Evolutionary conservation across 2,888 invertebrate species (phyloP).

Genomic region (Nomada goodeniana): DNA sequence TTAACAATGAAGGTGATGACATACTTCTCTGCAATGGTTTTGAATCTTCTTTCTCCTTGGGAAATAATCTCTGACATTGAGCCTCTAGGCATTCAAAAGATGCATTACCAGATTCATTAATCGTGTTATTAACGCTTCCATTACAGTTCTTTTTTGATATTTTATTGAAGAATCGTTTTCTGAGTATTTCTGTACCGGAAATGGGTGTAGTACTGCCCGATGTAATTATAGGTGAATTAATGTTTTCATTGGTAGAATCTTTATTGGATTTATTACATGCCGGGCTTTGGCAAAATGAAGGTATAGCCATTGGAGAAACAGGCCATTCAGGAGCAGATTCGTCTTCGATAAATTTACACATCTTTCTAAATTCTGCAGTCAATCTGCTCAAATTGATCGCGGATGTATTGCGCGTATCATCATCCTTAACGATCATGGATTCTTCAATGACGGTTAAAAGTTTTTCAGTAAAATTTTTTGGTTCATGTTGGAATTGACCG

Average conservation of each 20-base stretch:
- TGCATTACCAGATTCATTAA: constrained; percentile 24
- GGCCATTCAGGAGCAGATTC: constrained; percentile 79
- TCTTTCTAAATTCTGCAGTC: constrained; percentile 76
- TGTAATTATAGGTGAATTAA: constrained; percentile 2
- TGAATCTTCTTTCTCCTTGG: constrained; percentile 25
- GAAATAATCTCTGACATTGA: constrained; percentile 54
- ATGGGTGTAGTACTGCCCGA: not conserved
- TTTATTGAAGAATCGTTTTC: constrained; percentile 53
- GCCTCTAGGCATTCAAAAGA: constrained; percentile 64
- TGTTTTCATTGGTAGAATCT: constrained; percentile 13
- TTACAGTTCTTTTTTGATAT: constrained; percentile 65
- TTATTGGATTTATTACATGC: not conserved
- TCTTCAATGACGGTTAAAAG: constrained; percentile 80
- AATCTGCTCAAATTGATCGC: constrained; percentile 73
- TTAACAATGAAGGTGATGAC: constrained; percentile 47
- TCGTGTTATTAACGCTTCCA: constrained; percentile 19
- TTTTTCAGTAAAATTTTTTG: constrained; percentile 76
- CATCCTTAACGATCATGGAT: constrained; percentile 65
- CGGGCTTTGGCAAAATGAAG: not conserved
- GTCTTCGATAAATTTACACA: constrained; percentile 79
- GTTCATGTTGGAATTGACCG: constrained; percentile 70
- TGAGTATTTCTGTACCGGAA: constrained; percentile 20
- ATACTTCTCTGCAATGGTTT: constrained; percentile 31
- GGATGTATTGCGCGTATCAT: constrained; percentile 55
- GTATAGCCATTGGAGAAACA: constrained; percentile 57